Evolutionary conservation across 2,888 invertebrate species (phyloP).

Genomic region (Operophtera brumata): DNA sequence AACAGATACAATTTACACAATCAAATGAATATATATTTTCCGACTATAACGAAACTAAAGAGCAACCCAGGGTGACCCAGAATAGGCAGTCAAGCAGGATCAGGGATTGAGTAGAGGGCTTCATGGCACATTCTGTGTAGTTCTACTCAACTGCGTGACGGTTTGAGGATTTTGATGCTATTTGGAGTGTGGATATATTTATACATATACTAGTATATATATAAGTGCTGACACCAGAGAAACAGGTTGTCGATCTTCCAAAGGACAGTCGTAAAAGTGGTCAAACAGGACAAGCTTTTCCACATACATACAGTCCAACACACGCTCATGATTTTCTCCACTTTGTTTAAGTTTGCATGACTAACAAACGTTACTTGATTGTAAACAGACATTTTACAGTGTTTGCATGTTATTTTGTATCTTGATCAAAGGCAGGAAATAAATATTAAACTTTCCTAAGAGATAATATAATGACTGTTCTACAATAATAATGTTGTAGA

Average conservation of each 20-base stretch:
- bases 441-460: slow-evolving; percentile 26
- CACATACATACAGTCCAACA: slow-evolving; percentile 29
- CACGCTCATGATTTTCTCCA: slow-evolving; percentile 39
- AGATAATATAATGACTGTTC: slow-evolving; percentile 1
- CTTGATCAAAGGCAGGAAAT: slow-evolving; percentile 27
- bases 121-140: too few species aligned
- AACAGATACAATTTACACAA: too few species aligned
- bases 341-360: slow-evolving; percentile 32
- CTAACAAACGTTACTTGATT: slow-evolving; percentile 29
- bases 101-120: too few species aligned
- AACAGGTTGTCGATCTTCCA: slow-evolving; percentile 46
- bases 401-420: slow-evolving; percentile 24
- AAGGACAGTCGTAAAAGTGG: slow-evolving; percentile 46
- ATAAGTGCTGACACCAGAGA: slow-evolving; percentile 29
- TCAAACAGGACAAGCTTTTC: slow-evolving; percentile 36
- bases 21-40: too few species aligned
- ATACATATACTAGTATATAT: slow-evolving; percentile 36
- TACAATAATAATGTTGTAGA: neutral
- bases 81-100: too few species aligned
- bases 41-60: too few species aligned
- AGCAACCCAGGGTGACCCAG: too few species aligned
- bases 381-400: slow-evolving; percentile 26
- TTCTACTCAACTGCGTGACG: too few species aligned
- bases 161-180: too few species aligned
- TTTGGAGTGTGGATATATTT: too few species aligned